Conservation (phyloP, 1,140 invertebrate species). For the Copidosoma floridanum region DNA sequence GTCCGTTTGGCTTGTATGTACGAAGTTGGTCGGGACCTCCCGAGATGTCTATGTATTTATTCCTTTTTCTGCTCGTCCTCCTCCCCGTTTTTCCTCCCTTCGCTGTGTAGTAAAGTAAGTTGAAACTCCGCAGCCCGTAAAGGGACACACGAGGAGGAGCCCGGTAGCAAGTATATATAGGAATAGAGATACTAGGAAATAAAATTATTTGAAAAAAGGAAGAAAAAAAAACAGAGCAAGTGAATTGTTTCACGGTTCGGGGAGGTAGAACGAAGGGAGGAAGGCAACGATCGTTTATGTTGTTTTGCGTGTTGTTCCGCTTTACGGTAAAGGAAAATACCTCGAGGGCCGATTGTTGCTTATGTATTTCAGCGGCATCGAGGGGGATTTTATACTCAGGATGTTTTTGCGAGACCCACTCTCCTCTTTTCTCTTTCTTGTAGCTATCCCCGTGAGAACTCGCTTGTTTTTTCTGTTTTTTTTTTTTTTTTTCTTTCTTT, state of each 20-base stretch:
- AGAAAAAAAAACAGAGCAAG: neutral
- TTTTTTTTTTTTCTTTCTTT: too few species aligned
- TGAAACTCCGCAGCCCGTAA: slow-evolving; percentile 14
- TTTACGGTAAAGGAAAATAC: slow-evolving; percentile 19
- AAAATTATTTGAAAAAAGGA: neutral
- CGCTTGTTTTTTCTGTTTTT: too few species aligned
- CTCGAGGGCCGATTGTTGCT: slow-evolving; percentile 21
- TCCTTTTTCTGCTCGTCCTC: slow-evolving; percentile 3
- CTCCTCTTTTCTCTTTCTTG: too few species aligned
- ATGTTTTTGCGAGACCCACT: slow-evolving; percentile 6
- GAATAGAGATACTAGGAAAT: neutral
- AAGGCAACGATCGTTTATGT: slow-evolving; percentile 17
- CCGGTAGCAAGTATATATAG: slow-evolving; percentile 8
- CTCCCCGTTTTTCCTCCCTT: neutral
- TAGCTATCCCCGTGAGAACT: too few species aligned
- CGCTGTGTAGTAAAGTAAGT: slow-evolving; percentile 21
- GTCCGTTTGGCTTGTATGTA: slow-evolving; percentile 11
- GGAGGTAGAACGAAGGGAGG: neutral
- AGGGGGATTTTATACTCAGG: slow-evolving; percentile 14
- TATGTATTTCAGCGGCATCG: slow-evolving; percentile 18
- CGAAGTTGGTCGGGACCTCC: slow-evolving; percentile 3
- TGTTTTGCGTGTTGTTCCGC: too few species aligned
- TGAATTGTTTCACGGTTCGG: slow-evolving; percentile 11
- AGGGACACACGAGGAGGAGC: slow-evolving; percentile 13
- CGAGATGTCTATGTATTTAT: slow-evolving; percentile 2